These are phyloP conservation scores for Nomada flava DNA, from an alignment of 2,888 invertebrate genomes.

Conservation along the genomic window DNA sequence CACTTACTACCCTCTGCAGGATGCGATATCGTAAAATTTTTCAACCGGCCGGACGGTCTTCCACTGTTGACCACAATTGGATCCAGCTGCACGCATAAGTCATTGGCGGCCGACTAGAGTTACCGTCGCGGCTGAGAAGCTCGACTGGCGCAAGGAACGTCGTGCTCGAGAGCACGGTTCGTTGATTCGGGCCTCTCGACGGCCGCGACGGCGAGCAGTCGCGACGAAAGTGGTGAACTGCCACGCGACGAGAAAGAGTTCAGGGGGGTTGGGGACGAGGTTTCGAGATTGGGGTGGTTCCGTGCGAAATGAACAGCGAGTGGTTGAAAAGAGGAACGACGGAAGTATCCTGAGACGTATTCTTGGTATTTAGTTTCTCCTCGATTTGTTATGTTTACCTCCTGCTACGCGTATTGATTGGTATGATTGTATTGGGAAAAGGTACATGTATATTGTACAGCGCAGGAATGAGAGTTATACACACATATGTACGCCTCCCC, in stretches of 20 bases:
- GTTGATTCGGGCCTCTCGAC: conserved; percentile 54
- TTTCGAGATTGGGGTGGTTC: background rate
- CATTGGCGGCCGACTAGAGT: conserved; percentile 58
- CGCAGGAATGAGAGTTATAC: no score
- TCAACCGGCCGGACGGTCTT: conserved; percentile 32
- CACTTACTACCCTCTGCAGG: background rate
- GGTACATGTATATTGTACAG: no score
- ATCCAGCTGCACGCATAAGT: conserved; percentile 58
- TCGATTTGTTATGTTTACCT: no score
- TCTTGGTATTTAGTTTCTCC: no score
- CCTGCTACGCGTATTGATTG: no score
- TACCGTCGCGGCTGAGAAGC: conserved; percentile 30
- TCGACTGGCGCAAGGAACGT: conserved; percentile 47
- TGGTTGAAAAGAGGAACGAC: no score
- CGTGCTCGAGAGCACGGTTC: conserved; percentile 51
- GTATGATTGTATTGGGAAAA: no score
- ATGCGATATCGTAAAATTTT: conserved; percentile 52
- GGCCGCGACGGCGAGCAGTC: conserved; percentile 41
- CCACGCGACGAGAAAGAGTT: background rate
- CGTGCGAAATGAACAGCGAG: background rate
- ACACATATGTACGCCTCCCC: no score
- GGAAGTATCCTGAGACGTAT: no score
- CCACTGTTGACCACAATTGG: conserved; percentile 51
- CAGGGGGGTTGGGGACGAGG: background rate
- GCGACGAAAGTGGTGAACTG: conserved; percentile 50